Evolutionary conservation across 2,797 vertebrate genomes (phyloP).

Genomic region (Semaprochilodus insignis): DNA sequence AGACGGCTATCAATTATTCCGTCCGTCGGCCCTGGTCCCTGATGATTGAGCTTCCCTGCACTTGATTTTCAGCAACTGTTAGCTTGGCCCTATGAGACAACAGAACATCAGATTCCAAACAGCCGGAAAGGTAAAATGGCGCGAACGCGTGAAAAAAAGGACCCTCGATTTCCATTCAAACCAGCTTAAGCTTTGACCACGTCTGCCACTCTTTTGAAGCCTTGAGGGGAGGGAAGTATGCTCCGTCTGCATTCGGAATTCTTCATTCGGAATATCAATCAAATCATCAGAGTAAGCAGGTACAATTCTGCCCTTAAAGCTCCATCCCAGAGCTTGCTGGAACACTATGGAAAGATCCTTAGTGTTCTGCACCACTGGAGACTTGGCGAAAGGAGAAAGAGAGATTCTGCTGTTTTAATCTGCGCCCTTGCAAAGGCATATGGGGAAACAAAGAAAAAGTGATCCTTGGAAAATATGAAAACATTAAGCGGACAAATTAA

Average conservation of each 20-base stretch:
- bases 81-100: neutral
- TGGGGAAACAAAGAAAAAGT: neutral
- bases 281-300: constrained; percentile 37
- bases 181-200: neutral
- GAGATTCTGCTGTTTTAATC: neutral
- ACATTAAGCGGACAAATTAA: neutral
- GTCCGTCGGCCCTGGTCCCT: constrained; percentile 16
- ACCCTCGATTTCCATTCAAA: constrained; percentile 8
- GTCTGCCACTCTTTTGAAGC: constrained; percentile 52
- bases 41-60: neutral
- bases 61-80: constrained; percentile 11
- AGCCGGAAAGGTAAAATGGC: no score
- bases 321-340: constrained; percentile 46
- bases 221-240: constrained; percentile 41
- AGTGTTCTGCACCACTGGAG: constrained; percentile 30
- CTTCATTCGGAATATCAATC: constrained; percentile 44
- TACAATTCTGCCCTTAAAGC: constrained; percentile 10
- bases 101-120: neutral
- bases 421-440: neutral
- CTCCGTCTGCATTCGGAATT: constrained; percentile 4
- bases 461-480: neutral
- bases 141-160: neutral
- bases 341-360: constrained; percentile 50
- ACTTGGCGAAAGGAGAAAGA: constrained; percentile 15
- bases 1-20: constrained; percentile 24